Evolutionary conservation across 2,888 invertebrate genomes (phyloP).

Genomic region (Timema podura): DNA sequence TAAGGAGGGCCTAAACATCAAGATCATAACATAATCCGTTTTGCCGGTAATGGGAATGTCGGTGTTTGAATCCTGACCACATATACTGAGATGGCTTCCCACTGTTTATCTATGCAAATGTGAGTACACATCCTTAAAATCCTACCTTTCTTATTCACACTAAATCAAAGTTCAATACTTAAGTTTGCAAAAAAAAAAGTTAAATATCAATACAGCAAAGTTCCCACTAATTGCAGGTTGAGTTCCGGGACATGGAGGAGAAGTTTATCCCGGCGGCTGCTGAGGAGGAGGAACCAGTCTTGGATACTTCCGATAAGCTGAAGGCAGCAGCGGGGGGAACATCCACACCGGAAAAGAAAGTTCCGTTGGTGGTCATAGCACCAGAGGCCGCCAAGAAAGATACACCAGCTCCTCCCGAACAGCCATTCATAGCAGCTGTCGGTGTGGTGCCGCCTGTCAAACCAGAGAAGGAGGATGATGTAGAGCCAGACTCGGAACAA

Average conservation of each 20-base stretch:
- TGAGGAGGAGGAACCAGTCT: constrained; percentile 56
- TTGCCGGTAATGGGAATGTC: too few species aligned
- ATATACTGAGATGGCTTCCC: too few species aligned
- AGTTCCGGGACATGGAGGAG: constrained; percentile 64
- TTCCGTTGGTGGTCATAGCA: constrained; percentile 46
- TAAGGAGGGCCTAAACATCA: too few species aligned
- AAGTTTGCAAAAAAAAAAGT: not conserved
- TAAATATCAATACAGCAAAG: not conserved
- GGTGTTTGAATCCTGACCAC: too few species aligned
- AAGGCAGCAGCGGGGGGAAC: constrained; percentile 31
- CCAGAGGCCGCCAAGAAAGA: constrained; percentile 48
- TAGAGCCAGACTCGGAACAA: constrained; percentile 49
- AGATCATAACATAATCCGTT: too few species aligned
- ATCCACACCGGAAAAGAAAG: constrained; percentile 51
- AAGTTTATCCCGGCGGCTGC: constrained; percentile 47
- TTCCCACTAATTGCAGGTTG: constrained; percentile 48
- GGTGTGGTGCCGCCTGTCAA: constrained; percentile 29
- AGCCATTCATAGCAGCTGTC: constrained; percentile 22
- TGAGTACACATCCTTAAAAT: not conserved
- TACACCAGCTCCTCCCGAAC: constrained; percentile 47
- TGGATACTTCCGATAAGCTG: constrained; percentile 53
- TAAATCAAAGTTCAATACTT: not conserved
- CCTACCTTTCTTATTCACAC: not conserved
- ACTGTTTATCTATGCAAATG: not conserved
- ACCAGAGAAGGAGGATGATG: constrained; percentile 42